phyloP scores from a whole-genome alignment of 2,797 vertebrate genomes.

The Vespertilio murinus region DNA sequence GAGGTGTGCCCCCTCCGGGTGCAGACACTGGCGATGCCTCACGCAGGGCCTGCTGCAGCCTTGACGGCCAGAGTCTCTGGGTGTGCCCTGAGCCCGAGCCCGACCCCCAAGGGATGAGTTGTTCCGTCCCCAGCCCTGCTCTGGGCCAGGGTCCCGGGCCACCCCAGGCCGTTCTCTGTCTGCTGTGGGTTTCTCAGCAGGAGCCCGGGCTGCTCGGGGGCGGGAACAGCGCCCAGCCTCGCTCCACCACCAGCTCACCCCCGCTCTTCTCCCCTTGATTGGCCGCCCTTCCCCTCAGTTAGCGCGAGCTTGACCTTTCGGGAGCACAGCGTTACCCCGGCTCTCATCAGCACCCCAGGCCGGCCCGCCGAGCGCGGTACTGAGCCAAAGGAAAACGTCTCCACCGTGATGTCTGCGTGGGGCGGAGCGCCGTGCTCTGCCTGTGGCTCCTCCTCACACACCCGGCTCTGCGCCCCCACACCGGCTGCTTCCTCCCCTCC shows the following conservation, averaged over 20 bases:
- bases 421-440: too few species aligned
- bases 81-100: not conserved
- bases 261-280: not conserved
- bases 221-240: not conserved
- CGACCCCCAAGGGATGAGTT: fast-evolving
- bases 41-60: not conserved
- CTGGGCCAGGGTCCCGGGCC: fast-evolving
- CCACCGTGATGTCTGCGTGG: not conserved
- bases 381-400: not conserved
- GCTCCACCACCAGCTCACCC: fast-evolving
- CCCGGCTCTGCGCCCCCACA: fast-evolving
- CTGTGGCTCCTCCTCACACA: too few species aligned
- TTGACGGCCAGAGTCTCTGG: not conserved
- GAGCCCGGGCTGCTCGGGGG: fast-evolving
- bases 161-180: too few species aligned
- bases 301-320: not conserved
- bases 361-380: not conserved
- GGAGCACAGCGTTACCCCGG: not conserved
- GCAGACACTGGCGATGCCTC: not conserved
- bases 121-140: too few species aligned
- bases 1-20: not conserved
- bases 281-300: not conserved
- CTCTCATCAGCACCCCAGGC: not conserved
- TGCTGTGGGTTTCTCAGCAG: not conserved
- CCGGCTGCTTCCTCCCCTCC: not conserved